A percentile compares a stretch with the other conserved stretches of the same genome.
Evolutionary conservation across 2,113 vertebrate species (phyloP).

Genomic region (Panthera uncia): DNA sequence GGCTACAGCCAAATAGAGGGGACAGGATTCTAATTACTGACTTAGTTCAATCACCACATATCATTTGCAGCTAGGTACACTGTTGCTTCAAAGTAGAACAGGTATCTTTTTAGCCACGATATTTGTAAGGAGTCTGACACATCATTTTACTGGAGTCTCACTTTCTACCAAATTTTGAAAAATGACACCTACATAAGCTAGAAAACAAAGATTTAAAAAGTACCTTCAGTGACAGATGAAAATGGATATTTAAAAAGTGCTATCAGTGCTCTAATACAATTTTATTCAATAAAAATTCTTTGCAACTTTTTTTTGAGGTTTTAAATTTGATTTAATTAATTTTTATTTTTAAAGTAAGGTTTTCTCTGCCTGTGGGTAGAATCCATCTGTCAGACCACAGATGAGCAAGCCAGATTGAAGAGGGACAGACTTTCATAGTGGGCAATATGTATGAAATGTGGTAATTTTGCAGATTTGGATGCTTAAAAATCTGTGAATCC

Average conservation of each 20-base stretch:
- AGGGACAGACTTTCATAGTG: conserved; percentile 28
- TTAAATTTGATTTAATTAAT: conserved; percentile 59
- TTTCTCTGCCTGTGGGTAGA: conserved; percentile 49
- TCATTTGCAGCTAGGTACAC: background rate
- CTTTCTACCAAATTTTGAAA: background rate
- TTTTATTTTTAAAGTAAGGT: conserved; percentile 55
- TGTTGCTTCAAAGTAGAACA: background rate
- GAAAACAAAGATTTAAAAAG: background rate
- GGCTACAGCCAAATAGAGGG: background rate
- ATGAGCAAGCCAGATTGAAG: conserved; percentile 49
- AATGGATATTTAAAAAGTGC: background rate
- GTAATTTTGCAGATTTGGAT: conserved; percentile 53
- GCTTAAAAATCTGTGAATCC: conserved; percentile 48
- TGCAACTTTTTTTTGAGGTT: background rate
- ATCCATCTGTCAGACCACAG: conserved; percentile 56
- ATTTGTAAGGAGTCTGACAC: background rate
- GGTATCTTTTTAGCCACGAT: background rate
- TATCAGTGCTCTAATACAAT: background rate
- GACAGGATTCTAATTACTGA: background rate
- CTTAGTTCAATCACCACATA: background rate
- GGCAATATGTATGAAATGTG: conserved; percentile 48
- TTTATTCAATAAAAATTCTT: background rate
- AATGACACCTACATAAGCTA: background rate
- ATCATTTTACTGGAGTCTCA: background rate
- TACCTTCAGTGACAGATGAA: background rate